Conservation (phyloP, 2,797 vertebrate genomes). For the Periophthalmus magnuspinnatus region DNA sequence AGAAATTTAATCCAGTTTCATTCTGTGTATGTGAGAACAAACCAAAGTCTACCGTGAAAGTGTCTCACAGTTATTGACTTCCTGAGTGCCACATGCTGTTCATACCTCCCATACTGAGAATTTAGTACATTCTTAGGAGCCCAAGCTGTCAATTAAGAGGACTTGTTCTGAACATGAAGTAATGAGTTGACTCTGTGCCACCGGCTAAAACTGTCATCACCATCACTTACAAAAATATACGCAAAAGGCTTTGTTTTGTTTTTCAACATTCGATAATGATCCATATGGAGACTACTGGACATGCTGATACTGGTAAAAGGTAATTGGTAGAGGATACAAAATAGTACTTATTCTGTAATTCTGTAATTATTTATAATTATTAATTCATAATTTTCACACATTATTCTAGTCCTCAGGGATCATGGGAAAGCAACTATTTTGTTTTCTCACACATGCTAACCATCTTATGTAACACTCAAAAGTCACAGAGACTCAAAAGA, state of each 20-base stretch:
- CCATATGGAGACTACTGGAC: neutral
- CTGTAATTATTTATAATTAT: neutral
- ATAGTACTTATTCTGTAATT: neutral
- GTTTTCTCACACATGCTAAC: conserved; percentile 6
- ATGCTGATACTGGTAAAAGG: neutral
- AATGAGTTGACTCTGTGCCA: conserved; percentile 21
- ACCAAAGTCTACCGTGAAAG: conserved; percentile 1
- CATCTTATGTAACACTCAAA: neutral
- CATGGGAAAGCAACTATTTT: neutral
- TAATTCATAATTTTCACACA: too few relatives aligned
- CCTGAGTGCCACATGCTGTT: conserved; percentile 4
- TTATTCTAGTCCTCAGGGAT: neutral
- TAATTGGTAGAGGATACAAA: neutral
- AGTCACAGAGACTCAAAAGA: neutral
- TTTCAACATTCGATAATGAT: neutral
- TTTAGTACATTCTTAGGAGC: conserved; percentile 42
- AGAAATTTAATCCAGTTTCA: neutral
- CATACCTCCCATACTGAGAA: conserved; percentile 24
- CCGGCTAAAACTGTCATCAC: conserved; percentile 9
- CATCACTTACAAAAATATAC: neutral
- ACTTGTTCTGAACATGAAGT: conserved; percentile 14
- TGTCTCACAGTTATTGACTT: conserved; percentile 24
- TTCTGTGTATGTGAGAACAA: conserved; percentile 10
- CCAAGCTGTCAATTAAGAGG: conserved; percentile 25
- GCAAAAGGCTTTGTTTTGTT: conserved; percentile 11